phyloP scores from a whole-genome alignment of 2,888 invertebrate species.

The Incurvaria masculella region DNA sequence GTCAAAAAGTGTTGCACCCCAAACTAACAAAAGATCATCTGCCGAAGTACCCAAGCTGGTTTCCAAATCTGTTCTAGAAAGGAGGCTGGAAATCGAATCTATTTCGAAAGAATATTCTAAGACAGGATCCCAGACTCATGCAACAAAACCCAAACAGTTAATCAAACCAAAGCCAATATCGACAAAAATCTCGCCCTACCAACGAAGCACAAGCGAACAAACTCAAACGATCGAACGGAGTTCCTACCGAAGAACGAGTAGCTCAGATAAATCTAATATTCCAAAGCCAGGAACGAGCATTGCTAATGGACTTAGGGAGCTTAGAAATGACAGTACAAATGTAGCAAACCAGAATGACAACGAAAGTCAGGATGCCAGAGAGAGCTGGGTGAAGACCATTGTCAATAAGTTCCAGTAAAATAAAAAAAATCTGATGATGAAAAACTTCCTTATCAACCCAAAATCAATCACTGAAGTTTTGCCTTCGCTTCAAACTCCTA shows the following conservation, averaged over 20 bases:
- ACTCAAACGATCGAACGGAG: constrained; percentile 14
- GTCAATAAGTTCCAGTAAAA: constrained; percentile 70
- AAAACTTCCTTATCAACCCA: too few relatives aligned
- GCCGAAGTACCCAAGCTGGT: constrained; percentile 34
- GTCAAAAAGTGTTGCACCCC: constrained; percentile 23
- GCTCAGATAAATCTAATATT: constrained; percentile 24
- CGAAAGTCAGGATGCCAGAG: constrained; percentile 39
- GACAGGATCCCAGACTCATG: constrained; percentile 22
- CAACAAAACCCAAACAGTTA: constrained; percentile 30
- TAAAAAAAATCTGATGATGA: too few relatives aligned
- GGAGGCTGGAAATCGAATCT: constrained; percentile 46
- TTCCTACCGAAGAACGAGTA: constrained; percentile 24
- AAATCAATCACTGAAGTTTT: too few relatives aligned
- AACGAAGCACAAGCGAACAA: constrained; percentile 21
- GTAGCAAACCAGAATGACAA: neutral
- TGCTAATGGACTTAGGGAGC: too few relatives aligned
- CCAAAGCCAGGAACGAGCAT: constrained; percentile 24
- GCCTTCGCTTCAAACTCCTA: too few relatives aligned
- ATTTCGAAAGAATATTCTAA: constrained; percentile 31
- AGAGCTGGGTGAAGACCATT: constrained; percentile 71
- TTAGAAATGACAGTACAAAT: neutral
- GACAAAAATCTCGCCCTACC: constrained; percentile 40
- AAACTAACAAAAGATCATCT: constrained; percentile 25
- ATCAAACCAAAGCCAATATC: constrained; percentile 38
- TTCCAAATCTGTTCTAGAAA: constrained; percentile 43